These are phyloP conservation scores for Drosophila carrolli DNA, from an alignment of 1,140 invertebrate genomes.

Conservation along the genomic window DNA sequence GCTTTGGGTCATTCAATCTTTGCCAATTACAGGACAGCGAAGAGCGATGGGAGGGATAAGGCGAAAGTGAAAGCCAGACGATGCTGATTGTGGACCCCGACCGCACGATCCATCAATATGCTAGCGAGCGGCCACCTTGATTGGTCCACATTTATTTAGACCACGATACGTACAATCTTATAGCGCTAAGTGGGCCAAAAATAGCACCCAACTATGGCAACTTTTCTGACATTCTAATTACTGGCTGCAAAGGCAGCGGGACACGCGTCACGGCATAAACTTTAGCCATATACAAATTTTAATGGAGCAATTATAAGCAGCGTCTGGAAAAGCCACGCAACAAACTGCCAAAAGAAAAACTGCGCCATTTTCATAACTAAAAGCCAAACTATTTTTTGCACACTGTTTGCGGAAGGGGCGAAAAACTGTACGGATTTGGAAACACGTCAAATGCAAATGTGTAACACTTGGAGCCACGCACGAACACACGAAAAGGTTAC, in stretches of 20 bases:
- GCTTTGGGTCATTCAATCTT: constrained; percentile 50
- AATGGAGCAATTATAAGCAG: constrained; percentile 82
- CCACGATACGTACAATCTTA: not conserved
- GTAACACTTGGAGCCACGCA: constrained; percentile 71
- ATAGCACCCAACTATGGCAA: constrained; percentile 38
- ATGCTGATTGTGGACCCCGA: constrained; percentile 4
- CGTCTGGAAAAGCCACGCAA: constrained; percentile 70
- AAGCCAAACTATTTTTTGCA: constrained; percentile 66
- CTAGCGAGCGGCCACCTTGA: constrained; percentile 1
- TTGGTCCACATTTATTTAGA: not conserved
- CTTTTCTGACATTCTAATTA: constrained; percentile 76
- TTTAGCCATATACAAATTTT: constrained; percentile 79
- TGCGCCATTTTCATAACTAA: constrained; percentile 67
- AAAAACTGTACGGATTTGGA: constrained; percentile 7
- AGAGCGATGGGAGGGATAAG: not conserved
- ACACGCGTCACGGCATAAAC: constrained; percentile 68
- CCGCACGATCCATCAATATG: constrained; percentile 30
- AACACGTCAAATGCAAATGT: constrained; percentile 73
- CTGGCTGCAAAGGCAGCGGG: constrained; percentile 33
- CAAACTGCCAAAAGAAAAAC: constrained; percentile 36
- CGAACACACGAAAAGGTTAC: constrained; percentile 39
- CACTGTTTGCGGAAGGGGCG: not conserved
- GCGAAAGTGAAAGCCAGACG: constrained; percentile 19
- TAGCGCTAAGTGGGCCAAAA: constrained; percentile 39
- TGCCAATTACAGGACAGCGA: constrained; percentile 39